Base-by-base conservation (phyloP, 1,140 invertebrate genomes). In the Acromyrmex charruanus region DNA sequence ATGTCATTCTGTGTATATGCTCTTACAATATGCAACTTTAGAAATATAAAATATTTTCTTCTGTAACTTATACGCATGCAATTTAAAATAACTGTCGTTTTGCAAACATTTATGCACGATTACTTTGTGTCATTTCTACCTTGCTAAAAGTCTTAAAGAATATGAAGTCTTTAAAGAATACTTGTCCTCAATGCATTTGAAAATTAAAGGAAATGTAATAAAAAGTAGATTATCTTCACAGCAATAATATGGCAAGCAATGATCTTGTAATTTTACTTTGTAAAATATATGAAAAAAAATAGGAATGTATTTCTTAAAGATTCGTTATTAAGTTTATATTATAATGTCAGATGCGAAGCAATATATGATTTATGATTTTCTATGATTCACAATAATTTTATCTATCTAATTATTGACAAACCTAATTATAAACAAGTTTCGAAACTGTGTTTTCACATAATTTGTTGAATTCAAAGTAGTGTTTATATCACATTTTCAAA, bases 1-100 rank as follows among this genome's bases (percentile, higher is more conserved):
- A 61, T 68, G 12, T 21, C 18, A 74, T 44, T 61, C 28, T 80
- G 28, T 55, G 4, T 65, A 81, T 21, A 61, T 59, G 12, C 10
- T 59, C 68, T 25, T 39, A 74, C 10, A 75, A 35, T 18, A 59
- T 49, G 21, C 9, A 84, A 61, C 49, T 84, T 81, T 49, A 28
- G 25, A 74, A 16, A 84, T 75, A 51, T 31, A 71, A 71, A 81
- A 81, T 82, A 44, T 61, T 84, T 84, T 61, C 0, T 74, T 84
- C 7, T 84, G 18, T 28, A 75, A 84, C 4, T 61, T 82, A 82
- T 82, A 61, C 21, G 31, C 49, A 44, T 69, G 63, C 65, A 58
- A 28, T 81, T 71, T 44, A 58, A 71, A 81, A 69, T 81, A 69
- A 9, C 16, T 81, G 25, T 25, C 14, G 44, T 69, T 58, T 69